Conservation (phyloP, 2,113 vertebrate species). For the Ciconia stormi region DNA sequence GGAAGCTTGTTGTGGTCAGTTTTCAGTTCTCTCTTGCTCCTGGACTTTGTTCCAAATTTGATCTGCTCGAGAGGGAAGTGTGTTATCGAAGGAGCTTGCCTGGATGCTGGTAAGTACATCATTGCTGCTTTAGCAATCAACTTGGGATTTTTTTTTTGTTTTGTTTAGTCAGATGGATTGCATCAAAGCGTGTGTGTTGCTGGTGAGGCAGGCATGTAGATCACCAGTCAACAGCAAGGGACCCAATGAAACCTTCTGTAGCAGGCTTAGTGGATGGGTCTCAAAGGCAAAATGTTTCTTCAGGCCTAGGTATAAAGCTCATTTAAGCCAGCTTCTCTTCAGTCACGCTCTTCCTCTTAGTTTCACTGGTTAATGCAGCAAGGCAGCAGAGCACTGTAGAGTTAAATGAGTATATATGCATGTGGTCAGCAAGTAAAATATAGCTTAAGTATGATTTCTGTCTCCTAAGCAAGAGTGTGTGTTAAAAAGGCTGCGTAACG, state of each 20-base stretch:
- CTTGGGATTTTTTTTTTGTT: neutral
- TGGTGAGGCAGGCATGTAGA: neutral
- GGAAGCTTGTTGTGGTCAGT: conserved; percentile 67
- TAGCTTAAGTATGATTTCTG: neutral
- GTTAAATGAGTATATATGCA: neutral
- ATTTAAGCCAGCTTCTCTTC: neutral
- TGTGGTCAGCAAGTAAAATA: conserved; percentile 2
- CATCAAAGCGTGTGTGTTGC: neutral
- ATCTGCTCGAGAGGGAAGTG: conserved; percentile 12
- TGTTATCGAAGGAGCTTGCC: conserved; percentile 32
- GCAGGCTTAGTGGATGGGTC: neutral
- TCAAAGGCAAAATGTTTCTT: conserved; percentile 9
- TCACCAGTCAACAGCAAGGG: conserved; percentile 5
- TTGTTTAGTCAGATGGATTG: conserved; percentile 24
- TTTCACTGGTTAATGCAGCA: neutral
- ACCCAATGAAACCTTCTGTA: neutral
- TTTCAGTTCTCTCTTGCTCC: conserved; percentile 64
- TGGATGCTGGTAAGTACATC: conserved; percentile 71
- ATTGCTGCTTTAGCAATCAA: neutral
- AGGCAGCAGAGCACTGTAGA: neutral
- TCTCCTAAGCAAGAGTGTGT: neutral
- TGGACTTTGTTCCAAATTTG: conserved; percentile 60
- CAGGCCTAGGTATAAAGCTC: neutral
- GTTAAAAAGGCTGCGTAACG: neutral
- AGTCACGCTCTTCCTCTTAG: neutral